Evolutionary conservation across 1,140 invertebrate species (phyloP), one percentile per base, ranked within the genome.

Genomic region (Drosophila burlai): DNA sequence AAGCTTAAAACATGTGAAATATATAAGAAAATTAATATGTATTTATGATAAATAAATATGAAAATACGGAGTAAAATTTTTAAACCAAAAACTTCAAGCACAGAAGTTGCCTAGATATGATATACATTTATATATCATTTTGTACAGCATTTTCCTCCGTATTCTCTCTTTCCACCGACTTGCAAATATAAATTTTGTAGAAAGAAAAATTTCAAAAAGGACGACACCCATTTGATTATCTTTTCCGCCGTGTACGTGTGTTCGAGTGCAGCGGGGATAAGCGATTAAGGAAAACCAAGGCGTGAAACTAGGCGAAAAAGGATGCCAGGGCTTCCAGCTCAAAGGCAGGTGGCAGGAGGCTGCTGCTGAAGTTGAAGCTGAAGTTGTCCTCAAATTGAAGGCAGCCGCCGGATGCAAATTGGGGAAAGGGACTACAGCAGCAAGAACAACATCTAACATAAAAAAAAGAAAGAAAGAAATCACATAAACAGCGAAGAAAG

Each of bases 211-310:
- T 38, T n/a, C 24, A 6, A 16, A 7, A 11, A 16, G 26, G 3
- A 18, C 21, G 34, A 11, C 18, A 21, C 46, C 45, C 34, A 61
- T 43, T 61, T 45, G 8, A 36, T 29, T 43, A 34, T 66, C 54
- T 63, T 66, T 63, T 36, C 9, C 59, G 34, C 63, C 50, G 45
- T 49, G 45, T 34, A 11, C 21, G 16, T 67, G 29, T 36, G 29
- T 34, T 24, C 36, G 29, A 24, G 42, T 55, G 29, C 49, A 63
- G 60, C 61, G 54, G 54, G 66, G 61, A 83, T 83, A 90, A 90
- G 74, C 85, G 85, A 87, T 87, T 87, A 84, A 81, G 63, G 62
- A 78, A 89, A 77, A 81, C 64, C 85, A 84, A 83, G 74, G 84
- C 80, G 71, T 77, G 60, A 78, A 87, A 90, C 81, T 87, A 71